These are phyloP conservation scores for Dione vanillae DNA, from an alignment of 2,888 invertebrate genomes.

Conservation along the genomic window DNA sequence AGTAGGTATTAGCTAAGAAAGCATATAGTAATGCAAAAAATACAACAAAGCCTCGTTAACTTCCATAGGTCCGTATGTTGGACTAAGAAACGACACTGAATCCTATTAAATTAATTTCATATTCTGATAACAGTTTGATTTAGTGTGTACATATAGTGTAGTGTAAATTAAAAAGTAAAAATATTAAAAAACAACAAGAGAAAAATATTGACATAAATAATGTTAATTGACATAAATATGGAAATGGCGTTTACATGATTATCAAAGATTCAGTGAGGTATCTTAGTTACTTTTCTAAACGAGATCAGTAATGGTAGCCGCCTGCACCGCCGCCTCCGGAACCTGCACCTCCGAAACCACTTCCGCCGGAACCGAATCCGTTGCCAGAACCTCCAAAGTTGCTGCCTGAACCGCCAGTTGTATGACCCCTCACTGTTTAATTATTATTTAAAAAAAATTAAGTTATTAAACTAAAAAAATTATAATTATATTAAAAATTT, in stretches of 20 bases:
- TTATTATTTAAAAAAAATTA: constrained; percentile 37
- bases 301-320: constrained; percentile 78
- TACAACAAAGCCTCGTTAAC: constrained; percentile 37
- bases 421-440: constrained; percentile 71
- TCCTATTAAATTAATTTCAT: background rate
- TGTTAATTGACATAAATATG: too few relatives aligned
- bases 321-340: constrained; percentile 50
- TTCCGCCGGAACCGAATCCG: constrained; percentile 50
- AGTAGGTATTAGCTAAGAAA: constrained; percentile 39
- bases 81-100: constrained; percentile 42
- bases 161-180: background rate
- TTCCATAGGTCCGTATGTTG: constrained; percentile 22
- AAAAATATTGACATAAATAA: background rate
- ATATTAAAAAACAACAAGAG: background rate
- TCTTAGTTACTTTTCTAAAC: constrained; percentile 48
- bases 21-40: constrained; percentile 33
- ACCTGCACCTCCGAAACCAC: constrained; percentile 51
- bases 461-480: too few relatives aligned
- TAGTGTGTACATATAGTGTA: too few relatives aligned
- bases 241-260: too few relatives aligned
- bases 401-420: constrained; percentile 55
- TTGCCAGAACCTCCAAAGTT: constrained; percentile 46
- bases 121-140: too few relatives aligned
- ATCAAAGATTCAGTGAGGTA: constrained; percentile 52
- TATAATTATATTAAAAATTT: too few relatives aligned